phyloP scores from a whole-genome alignment of 2,888 invertebrate genomes.

The Piscicola geometra region DNA sequence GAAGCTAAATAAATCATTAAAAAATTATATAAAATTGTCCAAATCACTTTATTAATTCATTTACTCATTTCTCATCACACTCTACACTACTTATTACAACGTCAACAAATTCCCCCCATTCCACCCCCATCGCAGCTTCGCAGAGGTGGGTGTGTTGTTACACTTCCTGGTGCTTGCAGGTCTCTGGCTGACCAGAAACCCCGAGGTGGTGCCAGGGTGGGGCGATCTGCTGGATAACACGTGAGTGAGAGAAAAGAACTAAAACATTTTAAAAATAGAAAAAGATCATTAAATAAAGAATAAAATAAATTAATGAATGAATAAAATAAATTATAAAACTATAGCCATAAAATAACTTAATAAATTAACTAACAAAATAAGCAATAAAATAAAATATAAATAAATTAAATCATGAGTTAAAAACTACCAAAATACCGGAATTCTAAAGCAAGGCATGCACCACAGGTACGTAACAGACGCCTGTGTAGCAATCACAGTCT shows the following conservation, averaged over 20 bases:
- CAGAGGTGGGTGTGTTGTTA: conserved; percentile 36
- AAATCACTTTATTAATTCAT: neutral
- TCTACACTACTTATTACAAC: neutral
- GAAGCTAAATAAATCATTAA: too few species aligned
- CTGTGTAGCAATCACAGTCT: conserved; percentile 37
- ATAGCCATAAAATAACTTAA: too few species aligned
- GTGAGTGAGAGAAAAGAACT: too few species aligned
- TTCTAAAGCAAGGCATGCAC: too few species aligned
- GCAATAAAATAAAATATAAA: too few species aligned
- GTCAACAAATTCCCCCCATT: neutral
- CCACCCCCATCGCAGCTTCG: conserved; percentile 34
- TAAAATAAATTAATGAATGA: too few species aligned
- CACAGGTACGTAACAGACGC: conserved; percentile 40
- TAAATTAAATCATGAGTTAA: too few species aligned
- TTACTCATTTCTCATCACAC: neutral
- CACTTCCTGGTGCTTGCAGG: conserved; percentile 39
- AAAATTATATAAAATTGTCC: neutral
- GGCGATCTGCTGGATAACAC: conserved; percentile 32
- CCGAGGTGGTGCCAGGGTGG: conserved; percentile 39
- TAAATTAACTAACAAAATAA: too few species aligned
- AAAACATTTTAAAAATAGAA: too few species aligned
- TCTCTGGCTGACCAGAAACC: conserved; percentile 38
- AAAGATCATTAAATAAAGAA: too few species aligned
- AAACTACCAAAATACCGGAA: too few species aligned
- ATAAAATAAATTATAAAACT: too few species aligned